Base-by-base conservation (phyloP, 2,797 vertebrate species). In the Delichon dasypus region DNA sequence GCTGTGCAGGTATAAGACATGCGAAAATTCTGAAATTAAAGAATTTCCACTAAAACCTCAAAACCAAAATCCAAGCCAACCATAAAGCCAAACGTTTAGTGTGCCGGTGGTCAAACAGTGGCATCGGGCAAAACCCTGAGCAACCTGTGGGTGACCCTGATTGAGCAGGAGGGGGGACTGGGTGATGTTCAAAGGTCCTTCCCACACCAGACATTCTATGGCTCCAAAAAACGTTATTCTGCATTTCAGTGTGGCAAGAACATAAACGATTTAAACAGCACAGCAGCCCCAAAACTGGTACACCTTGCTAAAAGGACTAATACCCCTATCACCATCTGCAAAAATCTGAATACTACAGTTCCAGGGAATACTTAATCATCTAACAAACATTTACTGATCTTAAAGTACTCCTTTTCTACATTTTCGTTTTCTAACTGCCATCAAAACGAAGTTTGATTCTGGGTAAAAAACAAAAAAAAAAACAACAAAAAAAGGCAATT, bases 1-100 rank as follows among this genome's bases (percentile, higher is more conserved):
- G 30, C 26, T 55, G 9, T 29, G 47, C 18, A 51, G 16, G 8
- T 73, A 50, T 32, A 15, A 72, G 9, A 68, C 16, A 47, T 3
- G 12, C 58, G 18, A 53, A 93, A 93, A 70, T 74, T 11, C 14
- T 64, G 20, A 85, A 75, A 68, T 25, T 67, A 19, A 77, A 54
- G 4, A 78, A 68, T 18, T 45, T 67, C 13, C 2, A 4, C 5
- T 19, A 50, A 50, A 44, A 62, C 12, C 34, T 34, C 6, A 62
- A 30, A 64, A 36, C 1, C 5, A 64, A 58, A 67, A 13, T 13
- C 10, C 9, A 32, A 48, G 7, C 2, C 40, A 70, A 55, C 6
- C 1, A 32, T 32, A 67, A 61, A 62, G 14, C 1, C 2, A n/a
- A 3, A 3, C 0, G 2, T 8, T 9, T 54, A 9, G 13, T 38